A percentile compares a stretch with the other conserved stretches of the same genome.
Conservation (phyloP, 2,113 vertebrate species). For the Morone saxatilis region DNA sequence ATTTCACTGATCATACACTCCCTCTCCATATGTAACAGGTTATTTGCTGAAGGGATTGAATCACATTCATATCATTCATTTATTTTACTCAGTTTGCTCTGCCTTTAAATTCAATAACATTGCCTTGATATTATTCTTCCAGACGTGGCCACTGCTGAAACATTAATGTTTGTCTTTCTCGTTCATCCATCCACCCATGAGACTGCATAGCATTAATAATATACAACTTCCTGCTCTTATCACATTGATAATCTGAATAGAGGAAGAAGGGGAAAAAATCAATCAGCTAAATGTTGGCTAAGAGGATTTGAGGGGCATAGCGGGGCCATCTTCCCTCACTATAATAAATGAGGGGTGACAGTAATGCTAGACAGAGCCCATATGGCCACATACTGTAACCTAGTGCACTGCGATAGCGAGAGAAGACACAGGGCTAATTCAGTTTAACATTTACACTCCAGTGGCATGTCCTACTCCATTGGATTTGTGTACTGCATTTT, state of each 20-base stretch:
- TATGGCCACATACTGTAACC: conserved; percentile 73
- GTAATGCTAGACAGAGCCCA: conserved; percentile 74
- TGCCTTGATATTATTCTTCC: conserved; percentile 55
- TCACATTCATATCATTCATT: conserved; percentile 39
- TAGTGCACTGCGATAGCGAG: conserved; percentile 27
- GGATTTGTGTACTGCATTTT: conserved; percentile 48
- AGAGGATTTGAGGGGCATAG: conserved; percentile 77
- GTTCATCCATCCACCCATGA: conserved; percentile 46
- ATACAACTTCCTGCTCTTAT: conserved; percentile 71
- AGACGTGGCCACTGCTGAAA: conserved; percentile 60
- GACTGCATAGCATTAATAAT: conserved; percentile 65
- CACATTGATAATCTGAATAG: conserved; percentile 71
- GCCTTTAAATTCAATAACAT: conserved; percentile 67
- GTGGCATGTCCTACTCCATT: conserved; percentile 40
- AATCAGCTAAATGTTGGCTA: conserved; percentile 81
- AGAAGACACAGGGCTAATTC: conserved; percentile 63
- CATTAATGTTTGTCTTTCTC: conserved; percentile 59
- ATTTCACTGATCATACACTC: conserved; percentile 9
- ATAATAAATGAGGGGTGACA: conserved; percentile 77
- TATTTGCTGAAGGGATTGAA: conserved; percentile 44
- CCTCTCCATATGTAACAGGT: conserved; percentile 30
- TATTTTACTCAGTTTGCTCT: conserved; percentile 45
- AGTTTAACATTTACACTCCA: conserved; percentile 54
- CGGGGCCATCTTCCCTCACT: conserved; percentile 57
- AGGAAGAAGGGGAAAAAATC: conserved; percentile 62